Base-by-base conservation (phyloP, 2,113 vertebrate species). In the Naja naja region DNA sequence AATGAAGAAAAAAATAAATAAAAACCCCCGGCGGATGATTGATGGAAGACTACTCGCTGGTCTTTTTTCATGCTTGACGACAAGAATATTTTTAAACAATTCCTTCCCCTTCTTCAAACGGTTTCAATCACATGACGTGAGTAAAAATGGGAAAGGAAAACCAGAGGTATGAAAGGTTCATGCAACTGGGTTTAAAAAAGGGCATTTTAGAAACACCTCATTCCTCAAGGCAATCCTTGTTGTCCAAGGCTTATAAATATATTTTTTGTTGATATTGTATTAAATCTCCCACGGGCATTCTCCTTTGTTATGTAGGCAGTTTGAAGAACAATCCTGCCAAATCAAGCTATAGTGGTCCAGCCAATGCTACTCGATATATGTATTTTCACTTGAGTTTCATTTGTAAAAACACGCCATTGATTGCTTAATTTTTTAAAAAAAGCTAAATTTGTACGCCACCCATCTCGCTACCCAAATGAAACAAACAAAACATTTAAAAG, bases 1-100 rank as follows among this genome's bases (percentile, higher is more conserved):
- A 49, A 49, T 56, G 64, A 55, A 88, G 47, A 52, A 87, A 30
- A 49, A 87, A 30, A 30, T n/a, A 52, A 45, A 6, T 2, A 92
- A 85, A 39, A 30, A 85, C 49, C 30, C 30, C 27, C 25, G 1
- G 49, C 11, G 22, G 74, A 85, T 89, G 54, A 92, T 58, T 34
- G 53, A 85, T 92, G 39, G 14, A 20, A 27, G 30, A 43, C n/a
- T 8, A 22, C 20, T 92, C 12, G 4, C 14, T 54, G 69, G 27
- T 88, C 27, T 39, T 39, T 74, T 45, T 49, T 56, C 53, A 60
- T 89, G 43, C 88, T 58, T 89, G 39, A 27, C 27, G 12, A 85
- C 69, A 34, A 81, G 22, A 74, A 54, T 16, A 23, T 43, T 23
- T 95, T 39, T 90, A 93, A 97, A 94, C 69, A 81, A 91, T 94